Percentiles rank a stretch among this genome's conserved stretches.
These are phyloP conservation scores for Pseudoips prasinana DNA, from an alignment of 2,888 invertebrate species.

Conservation along the genomic window DNA sequence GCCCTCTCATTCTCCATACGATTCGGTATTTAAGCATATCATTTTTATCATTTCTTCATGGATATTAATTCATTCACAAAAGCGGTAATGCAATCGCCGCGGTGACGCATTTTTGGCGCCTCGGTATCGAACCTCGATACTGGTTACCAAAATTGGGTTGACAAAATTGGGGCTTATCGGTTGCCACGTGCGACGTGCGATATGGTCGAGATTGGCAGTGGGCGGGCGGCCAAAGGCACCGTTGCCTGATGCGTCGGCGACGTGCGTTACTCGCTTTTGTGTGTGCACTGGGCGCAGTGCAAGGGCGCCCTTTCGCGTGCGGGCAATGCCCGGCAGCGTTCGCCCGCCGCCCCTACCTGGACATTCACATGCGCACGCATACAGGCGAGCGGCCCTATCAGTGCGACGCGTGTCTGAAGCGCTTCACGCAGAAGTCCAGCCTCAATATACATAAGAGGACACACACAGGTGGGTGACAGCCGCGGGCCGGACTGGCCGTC, in stretches of 20 bases:
- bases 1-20: slow-evolving; percentile 54
- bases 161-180: slow-evolving; percentile 47
- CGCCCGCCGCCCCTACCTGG: slow-evolving; percentile 76
- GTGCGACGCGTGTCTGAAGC: slow-evolving; percentile 89
- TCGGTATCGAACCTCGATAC: slow-evolving; percentile 38
- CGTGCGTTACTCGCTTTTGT: slow-evolving; percentile 82
- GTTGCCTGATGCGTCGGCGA: slow-evolving; percentile 64
- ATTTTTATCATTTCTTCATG: slow-evolving; percentile 75
- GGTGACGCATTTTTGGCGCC: slow-evolving; percentile 64
- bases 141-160: slow-evolving; percentile 56
- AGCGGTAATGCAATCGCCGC: slow-evolving; percentile 81
- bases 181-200: slow-evolving; percentile 33
- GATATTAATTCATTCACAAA: slow-evolving; percentile 79
- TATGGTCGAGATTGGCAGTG: slow-evolving; percentile 52
- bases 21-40: slow-evolving; percentile 59
- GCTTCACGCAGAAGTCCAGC: slow-evolving; percentile 91
- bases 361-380: slow-evolving; percentile 80
- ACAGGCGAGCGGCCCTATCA: slow-evolving; percentile 84
- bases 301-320: slow-evolving; percentile 73
- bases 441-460: slow-evolving; percentile 91
- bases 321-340: slow-evolving; percentile 75
- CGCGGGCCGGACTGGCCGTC: slow-evolving; percentile 73
- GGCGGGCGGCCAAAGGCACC: slow-evolving; percentile 48
- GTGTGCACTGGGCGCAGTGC: slow-evolving; percentile 81
- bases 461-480: slow-evolving; percentile 85